Base-by-base conservation (phyloP, 2,888 invertebrate species). In the Catocala fraxini region DNA sequence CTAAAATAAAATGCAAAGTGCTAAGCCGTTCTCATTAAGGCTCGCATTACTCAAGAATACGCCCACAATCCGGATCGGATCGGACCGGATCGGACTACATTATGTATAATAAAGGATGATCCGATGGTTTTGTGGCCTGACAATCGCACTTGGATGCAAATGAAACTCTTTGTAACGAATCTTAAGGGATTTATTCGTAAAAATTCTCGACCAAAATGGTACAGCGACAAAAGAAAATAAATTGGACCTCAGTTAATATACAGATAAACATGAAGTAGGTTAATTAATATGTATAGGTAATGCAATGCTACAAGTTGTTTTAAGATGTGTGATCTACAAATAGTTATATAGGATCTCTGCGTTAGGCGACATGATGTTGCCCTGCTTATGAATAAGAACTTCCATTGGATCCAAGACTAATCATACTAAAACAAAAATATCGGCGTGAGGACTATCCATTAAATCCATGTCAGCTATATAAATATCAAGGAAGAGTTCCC, bases 81-180 rank as follows among this genome's bases (percentile, higher is more conserved):
- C 35, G 45, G 49, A 66, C 52, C 46, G 46, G 42, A 49, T 54
- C 39, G 39, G 47, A 48, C 53, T 66, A 65, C 49, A 71, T 69
- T 66, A 68, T 48, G 56, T 61, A 67, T 55, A 60, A 54, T 45
- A 46, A 56, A 48, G 60, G 64, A 64, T 77, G 58, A 68, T 61
- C 65, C 61, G 54, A 49, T 41, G 15, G 43, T 70, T 73, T 73
- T 63, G 65, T 79, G 78, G 86, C 87, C 82, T 68, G 67, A 68
- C 70, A 54, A 66, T 83, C 84, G 80, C 82, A 82, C 82, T 82
- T 79, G 75, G 84, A 91, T 91, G 90, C 89, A 92, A 91, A 92
- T 91, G 88, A 89, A 90, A 91, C 90, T 92, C 90, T 90, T 90
- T 92, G 91, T 91, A 86, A 86, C 85, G 84, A 90, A 90, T 89